A percentile compares a stretch with the other conserved stretches of the same genome.
phyloP scores from a whole-genome alignment of 2,113 vertebrate species.

The Garra rufa region DNA sequence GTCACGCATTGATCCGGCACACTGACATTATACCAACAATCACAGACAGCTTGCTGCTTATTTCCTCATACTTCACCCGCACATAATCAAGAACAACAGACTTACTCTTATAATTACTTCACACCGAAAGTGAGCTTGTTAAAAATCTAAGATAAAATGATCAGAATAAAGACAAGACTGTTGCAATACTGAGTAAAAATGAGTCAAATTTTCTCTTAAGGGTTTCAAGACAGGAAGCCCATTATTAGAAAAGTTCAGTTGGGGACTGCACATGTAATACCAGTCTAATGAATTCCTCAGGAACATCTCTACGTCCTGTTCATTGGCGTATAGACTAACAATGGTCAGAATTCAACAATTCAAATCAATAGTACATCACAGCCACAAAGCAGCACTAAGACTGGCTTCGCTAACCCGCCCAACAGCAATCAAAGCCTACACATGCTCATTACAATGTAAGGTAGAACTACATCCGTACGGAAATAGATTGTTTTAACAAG shows the following conservation, averaged over 20 bases:
- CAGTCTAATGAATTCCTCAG: constrained; percentile 42
- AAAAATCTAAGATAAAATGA: background rate
- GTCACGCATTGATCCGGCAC: constrained; percentile 12
- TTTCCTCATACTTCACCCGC: background rate
- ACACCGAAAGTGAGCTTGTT: background rate
- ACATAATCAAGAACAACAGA: background rate
- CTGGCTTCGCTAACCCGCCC: background rate
- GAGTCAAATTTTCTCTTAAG: constrained; percentile 23
- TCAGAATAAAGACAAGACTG: background rate
- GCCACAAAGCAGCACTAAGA: constrained; percentile 1
- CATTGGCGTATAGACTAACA: background rate
- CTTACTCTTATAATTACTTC: background rate
- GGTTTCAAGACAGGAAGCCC: constrained; percentile 39
- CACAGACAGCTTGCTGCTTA: constrained; percentile 20
- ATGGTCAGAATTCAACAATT: constrained; percentile 14
- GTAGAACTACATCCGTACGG: constrained; percentile 16
- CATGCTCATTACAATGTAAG: constrained; percentile 54
- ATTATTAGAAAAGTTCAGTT: constrained; percentile 59
- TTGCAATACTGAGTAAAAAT: background rate
- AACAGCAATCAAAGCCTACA: constrained; percentile 38
- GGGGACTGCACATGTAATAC: constrained; percentile 50
- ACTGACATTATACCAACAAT: constrained; percentile 60
- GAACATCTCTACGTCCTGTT: background rate
- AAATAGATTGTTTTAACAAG: constrained; percentile 51
- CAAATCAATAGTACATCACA: constrained; percentile 26